A percentile compares a stretch with the other conserved stretches of the same genome.
These are phyloP conservation scores for Alligator mississippiensis DNA, from an alignment of 2,113 vertebrate species.

Conservation along the genomic window DNA sequence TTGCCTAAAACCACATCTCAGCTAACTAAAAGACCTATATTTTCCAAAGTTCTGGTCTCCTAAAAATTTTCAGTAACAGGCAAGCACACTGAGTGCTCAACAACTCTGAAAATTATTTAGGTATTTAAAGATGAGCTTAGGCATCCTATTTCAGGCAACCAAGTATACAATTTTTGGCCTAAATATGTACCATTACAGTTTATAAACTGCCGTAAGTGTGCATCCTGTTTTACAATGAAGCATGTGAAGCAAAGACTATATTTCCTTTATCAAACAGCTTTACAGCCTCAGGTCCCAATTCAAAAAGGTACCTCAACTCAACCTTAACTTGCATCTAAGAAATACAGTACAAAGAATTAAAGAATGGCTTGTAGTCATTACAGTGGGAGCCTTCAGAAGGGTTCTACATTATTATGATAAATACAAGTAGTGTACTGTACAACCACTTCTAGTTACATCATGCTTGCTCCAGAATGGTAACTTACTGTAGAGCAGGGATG, in stretches of 20 bases:
- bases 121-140: too few species aligned
- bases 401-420: not conserved
- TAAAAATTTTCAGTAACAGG: too few species aligned
- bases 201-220: not conserved
- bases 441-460: not conserved
- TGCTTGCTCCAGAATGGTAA: not conserved
- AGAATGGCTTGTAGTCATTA: not conserved
- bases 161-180: not conserved
- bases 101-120: too few species aligned
- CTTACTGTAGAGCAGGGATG: not conserved
- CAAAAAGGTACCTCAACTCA: not conserved
- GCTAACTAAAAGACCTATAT: too few species aligned
- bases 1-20: too few species aligned
- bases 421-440: not conserved
- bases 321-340: not conserved
- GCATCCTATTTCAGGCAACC: too few species aligned
- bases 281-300: not conserved
- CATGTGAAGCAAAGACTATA: not conserved
- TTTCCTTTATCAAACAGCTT: not conserved
- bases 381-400: not conserved
- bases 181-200: not conserved
- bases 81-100: too few species aligned
- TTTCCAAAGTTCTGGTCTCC: too few species aligned
- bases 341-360: not conserved
- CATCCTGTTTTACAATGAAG: not conserved